Evolutionary conservation across 2,797 vertebrate species (phyloP).

Genomic region (Acanthis flammea): DNA sequence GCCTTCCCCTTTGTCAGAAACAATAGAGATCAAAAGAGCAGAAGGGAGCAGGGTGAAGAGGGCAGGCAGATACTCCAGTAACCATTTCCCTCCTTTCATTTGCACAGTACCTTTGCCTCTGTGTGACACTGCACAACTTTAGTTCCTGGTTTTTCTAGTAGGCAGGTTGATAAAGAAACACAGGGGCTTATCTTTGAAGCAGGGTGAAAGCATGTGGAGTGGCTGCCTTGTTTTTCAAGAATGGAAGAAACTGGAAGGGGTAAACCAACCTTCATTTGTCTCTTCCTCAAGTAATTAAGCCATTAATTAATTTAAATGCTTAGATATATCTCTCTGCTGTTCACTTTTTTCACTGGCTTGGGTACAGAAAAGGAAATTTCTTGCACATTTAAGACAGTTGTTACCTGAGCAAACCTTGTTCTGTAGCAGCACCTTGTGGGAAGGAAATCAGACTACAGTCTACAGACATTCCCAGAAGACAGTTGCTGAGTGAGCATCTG

Average conservation of each 20-base stretch:
- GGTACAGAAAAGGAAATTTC: not conserved
- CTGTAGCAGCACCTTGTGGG: constrained; percentile 65
- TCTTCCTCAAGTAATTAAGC: constrained; percentile 49
- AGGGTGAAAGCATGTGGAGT: constrained; percentile 18
- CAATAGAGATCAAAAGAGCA: constrained; percentile 10
- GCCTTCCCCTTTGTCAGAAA: constrained; percentile 23
- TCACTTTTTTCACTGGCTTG: not conserved
- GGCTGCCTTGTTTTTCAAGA: constrained; percentile 65
- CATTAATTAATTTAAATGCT: not conserved
- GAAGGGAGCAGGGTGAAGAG: not conserved
- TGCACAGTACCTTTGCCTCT: constrained; percentile 32
- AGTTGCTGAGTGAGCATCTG: not conserved
- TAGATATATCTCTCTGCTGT: not conserved
- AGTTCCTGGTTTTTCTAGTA: constrained; percentile 9
- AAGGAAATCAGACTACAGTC: not conserved
- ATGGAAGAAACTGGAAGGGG: constrained; percentile 50
- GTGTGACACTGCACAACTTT: constrained; percentile 66
- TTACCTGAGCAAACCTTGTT: constrained; percentile 32
- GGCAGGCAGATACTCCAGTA: not conserved
- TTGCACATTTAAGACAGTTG: not conserved
- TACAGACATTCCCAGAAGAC: not conserved
- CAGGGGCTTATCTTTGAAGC: constrained; percentile 56
- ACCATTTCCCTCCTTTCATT: constrained; percentile 7
- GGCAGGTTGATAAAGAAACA: not conserved
- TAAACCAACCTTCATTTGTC: constrained; percentile 1